Evolutionary conservation across 2,888 invertebrate species (phyloP).

Genomic region (Laspeyria flexula): DNA sequence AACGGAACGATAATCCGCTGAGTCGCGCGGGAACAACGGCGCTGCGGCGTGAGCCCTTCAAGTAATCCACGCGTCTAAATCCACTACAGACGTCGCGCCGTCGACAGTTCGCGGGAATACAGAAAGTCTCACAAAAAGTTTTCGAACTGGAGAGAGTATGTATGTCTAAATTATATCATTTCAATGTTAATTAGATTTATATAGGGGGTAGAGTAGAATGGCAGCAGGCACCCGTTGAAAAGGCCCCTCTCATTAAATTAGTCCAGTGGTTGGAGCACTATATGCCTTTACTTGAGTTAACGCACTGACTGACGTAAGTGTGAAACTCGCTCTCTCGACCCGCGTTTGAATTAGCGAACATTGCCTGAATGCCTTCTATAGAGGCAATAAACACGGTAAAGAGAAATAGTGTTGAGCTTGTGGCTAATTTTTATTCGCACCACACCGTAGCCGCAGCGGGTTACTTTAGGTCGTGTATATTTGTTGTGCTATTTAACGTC

Average conservation of each 20-base stretch:
- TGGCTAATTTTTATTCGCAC: constrained; percentile 59
- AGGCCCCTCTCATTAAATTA: constrained; percentile 82
- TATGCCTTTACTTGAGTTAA: constrained; percentile 71
- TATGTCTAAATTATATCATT: constrained; percentile 57
- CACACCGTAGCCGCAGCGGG: constrained; percentile 5
- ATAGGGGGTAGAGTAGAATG: constrained; percentile 41
- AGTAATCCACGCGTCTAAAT: constrained; percentile 1
- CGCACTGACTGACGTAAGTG: constrained; percentile 78
- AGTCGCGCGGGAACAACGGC: not conserved
- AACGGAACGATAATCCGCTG: not conserved
- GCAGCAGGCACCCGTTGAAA: constrained; percentile 57
- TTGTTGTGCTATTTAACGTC: constrained; percentile 3
- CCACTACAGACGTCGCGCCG: not conserved
- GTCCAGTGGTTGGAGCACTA: constrained; percentile 81
- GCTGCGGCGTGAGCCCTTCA: constrained; percentile 1
- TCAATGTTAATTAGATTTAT: constrained; percentile 58
- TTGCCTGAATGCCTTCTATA: constrained; percentile 76
- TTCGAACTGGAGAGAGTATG: constrained; percentile 37
- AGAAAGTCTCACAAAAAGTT: constrained; percentile 18
- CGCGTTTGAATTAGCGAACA: constrained; percentile 56
- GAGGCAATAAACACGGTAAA: constrained; percentile 70
- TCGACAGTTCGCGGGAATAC: not conserved
- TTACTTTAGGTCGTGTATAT: constrained; percentile 7
- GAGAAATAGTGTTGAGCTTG: constrained; percentile 50
- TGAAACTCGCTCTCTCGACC: constrained; percentile 77